Evolutionary conservation across 2,888 invertebrate species (phyloP), one percentile per base, ranked within the genome.

Genomic region (Sericinus montela): DNA sequence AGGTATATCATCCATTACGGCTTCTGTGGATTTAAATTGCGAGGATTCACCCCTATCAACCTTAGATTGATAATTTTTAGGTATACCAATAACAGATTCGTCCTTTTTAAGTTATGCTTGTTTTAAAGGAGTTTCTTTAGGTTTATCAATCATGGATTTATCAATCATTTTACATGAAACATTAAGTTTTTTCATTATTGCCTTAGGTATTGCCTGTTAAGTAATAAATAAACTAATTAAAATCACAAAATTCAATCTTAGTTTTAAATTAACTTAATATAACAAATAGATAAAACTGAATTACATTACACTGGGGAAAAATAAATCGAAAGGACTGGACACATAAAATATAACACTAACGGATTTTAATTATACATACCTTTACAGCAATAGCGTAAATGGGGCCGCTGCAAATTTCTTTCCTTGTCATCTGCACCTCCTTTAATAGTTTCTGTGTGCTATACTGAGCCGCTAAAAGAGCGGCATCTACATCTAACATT

Each of bases 381-480:
- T 79, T 68, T 0, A 76, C 48, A 53, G 88, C 87, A 16, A 87
- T 85, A 51, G 87, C 85, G 48, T 83, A 81, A 35, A 88, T 69
- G 1, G 83, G 75, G 8, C 88, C 88, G 34, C 71, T 76, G 1
- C 49, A 49, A 1, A 88, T 71, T 0, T 55, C 53, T 11, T 67
- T 75, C 1, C 79, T 77, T 0, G 77, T 75, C 1, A 59, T 56
- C 37, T 80, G 67, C 0, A 69, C 51, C 49, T 84, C 84, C 4
- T 73, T 73, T 8, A 76, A 54, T 25, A 78, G 77, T 53, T 75
- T 84, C 43, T 67, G 61, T 0, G 82, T 80, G 56, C 84, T 89
- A 59, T 86, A 88, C 58, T 72, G 78, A 1, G 83, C 87, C 0
- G 83, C 87, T 0, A 84, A 55, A 1, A 68, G 65, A 0, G 87